Evolutionary conservation across 2,888 invertebrate species (phyloP).

Genomic region (Rugalucina vietnamica): DNA sequence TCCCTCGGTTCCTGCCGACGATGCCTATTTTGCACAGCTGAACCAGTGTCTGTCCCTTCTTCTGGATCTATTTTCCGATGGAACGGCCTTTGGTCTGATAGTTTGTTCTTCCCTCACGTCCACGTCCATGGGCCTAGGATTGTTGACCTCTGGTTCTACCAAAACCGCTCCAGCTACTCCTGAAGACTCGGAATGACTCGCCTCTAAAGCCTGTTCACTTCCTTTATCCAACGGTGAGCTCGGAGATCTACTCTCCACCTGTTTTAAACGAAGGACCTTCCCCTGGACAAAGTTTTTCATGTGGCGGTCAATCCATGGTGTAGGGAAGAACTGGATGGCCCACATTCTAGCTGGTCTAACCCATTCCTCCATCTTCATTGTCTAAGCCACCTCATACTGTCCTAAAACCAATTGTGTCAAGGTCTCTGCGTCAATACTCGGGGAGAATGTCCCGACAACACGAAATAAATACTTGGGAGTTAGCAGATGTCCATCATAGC

Average conservation of each 20-base stretch:
- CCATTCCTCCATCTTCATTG: not conserved
- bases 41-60: not conserved
- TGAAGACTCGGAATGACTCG: not conserved
- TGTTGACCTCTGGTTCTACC: not conserved
- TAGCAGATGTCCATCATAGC: not conserved
- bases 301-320: not conserved
- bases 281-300: not conserved
- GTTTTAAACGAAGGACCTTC: no score
- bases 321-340: not conserved
- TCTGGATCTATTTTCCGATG: no score
- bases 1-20: no score
- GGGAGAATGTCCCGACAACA: not conserved
- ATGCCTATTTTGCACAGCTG: no score
- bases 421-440: not conserved
- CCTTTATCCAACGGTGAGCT: no score
- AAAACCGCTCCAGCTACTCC: not conserved
- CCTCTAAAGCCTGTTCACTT: not conserved
- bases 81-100: not conserved
- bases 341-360: not conserved
- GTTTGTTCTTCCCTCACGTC: not conserved
- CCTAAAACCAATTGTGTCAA: not conserved
- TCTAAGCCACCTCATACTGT: not conserved
- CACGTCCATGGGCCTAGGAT: not conserved
- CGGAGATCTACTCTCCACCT: no score
- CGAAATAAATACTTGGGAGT: not conserved